These are phyloP conservation scores for Thamnophis sirtalis DNA, from an alignment of 2,113 vertebrate genomes.

Conservation along the genomic window DNA sequence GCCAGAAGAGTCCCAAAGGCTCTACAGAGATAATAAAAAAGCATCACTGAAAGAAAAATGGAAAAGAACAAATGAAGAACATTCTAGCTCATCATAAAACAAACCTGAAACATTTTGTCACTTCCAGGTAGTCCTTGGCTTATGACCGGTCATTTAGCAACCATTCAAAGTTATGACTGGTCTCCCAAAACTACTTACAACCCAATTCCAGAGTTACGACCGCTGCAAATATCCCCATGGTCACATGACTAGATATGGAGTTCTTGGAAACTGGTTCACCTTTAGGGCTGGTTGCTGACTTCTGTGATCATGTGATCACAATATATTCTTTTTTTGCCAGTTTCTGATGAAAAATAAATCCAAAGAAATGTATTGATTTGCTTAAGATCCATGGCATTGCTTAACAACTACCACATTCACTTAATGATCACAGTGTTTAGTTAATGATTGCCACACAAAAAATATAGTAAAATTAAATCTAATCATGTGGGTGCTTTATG, in stretches of 20 bases:
- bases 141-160: neutral
- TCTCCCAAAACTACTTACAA: neutral
- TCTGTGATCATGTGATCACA: neutral
- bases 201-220: neutral
- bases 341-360: neutral
- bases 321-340: neutral
- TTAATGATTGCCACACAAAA: neutral
- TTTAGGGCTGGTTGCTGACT: neutral
- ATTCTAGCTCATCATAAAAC: constrained; percentile 22
- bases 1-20: neutral
- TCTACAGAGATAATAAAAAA: constrained; percentile 24
- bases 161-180: neutral
- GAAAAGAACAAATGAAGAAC: neutral
- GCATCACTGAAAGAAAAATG: neutral
- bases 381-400: neutral
- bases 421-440: neutral
- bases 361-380: neutral
- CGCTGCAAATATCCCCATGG: neutral
- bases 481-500: neutral
- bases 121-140: neutral
- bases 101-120: constrained; percentile 20
- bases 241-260: neutral
- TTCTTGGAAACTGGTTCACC: neutral
- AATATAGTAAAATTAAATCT: neutral
- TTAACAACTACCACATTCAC: neutral